These are phyloP conservation scores for Parthenolecanium corni DNA, from an alignment of 2,888 invertebrate species.

Conservation along the genomic window DNA sequence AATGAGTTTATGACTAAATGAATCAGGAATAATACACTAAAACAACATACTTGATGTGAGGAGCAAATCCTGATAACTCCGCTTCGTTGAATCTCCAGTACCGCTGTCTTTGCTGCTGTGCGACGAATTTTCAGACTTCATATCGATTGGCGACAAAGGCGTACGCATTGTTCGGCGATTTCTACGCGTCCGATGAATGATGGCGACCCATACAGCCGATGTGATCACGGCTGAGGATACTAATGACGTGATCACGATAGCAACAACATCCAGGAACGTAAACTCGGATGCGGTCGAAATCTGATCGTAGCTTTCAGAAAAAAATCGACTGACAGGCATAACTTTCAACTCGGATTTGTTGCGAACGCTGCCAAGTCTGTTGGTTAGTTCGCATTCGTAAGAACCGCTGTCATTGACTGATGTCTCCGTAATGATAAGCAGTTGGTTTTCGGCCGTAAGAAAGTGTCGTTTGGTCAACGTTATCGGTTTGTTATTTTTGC, in stretches of 20 bases:
- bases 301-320: constrained; percentile 10
- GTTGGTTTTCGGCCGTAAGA: constrained; percentile 74
- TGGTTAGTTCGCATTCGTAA: constrained; percentile 83
- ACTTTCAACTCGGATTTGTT: constrained; percentile 61
- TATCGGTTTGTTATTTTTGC: constrained; percentile 66
- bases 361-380: constrained; percentile 64
- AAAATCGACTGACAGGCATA: constrained; percentile 44
- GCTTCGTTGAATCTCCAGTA: constrained; percentile 65
- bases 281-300: constrained; percentile 33
- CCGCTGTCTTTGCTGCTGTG: constrained; percentile 61
- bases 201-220: constrained; percentile 80
- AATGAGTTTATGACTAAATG: too few species aligned
- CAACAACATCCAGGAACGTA: constrained; percentile 64
- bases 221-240: constrained; percentile 86
- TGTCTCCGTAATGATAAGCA: constrained; percentile 75
- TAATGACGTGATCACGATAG: constrained; percentile 77
- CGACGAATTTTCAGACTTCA: constrained; percentile 59
- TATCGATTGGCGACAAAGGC: constrained; percentile 39
- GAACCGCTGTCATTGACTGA: constrained; percentile 65
- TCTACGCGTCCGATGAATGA: constrained; percentile 67
- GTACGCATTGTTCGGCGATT: constrained; percentile 9
- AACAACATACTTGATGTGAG: constrained; percentile 3
- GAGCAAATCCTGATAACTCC: constrained; percentile 42
- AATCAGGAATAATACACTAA: too few species aligned
- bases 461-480: constrained; percentile 67